Base-by-base conservation (phyloP, 2,888 invertebrate genomes). In the Epirrita christyi region DNA sequence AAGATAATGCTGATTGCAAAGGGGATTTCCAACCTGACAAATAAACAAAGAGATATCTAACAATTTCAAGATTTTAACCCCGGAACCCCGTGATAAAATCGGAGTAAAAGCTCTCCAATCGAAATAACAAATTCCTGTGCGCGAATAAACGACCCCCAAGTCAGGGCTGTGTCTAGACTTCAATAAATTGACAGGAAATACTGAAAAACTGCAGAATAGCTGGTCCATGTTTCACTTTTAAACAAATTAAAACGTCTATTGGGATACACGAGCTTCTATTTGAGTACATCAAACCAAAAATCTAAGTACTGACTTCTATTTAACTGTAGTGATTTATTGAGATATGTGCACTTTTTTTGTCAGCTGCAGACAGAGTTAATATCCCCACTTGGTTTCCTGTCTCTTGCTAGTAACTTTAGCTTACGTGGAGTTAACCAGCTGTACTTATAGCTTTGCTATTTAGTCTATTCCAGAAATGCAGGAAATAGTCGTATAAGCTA, bases 401-500 rank as follows among this genome's bases (percentile, higher is more conserved):
- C 21, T 3, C 2, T 21, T 2, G 21, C 21, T 21, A 21, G 2
- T 21, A 2, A 2, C 21, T 4, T 4, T 21, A 21, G 21, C 21
- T 21, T 21, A 21, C 4, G 21, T 21, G 21, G 21, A 47, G 15
- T 32, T 13, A 38, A 32, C 48, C 14, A 40, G 48, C 40, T 48
- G n/a, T 29, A 29, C 10, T 6, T 36, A 14, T n/a, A 8, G 14
- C 14, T 14, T n/a, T 14, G 14, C 14, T 14, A 13, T 32, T 11
- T 37, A 51, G 10, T 13, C 21, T 38, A n/a, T 6, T 38, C 6
- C 52, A 43, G 40, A 45, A 38, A 32, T 28, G 36, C 47, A 42
- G 46, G 53, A 47, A 54, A 47, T 54, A 53, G 41, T 46, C 41
- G 47, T 47, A 36, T 15, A 3, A 42, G 54, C 36, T 47, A 9